phyloP scores from a whole-genome alignment of 1,140 invertebrate genomes.

The Cotesia glomerata region DNA sequence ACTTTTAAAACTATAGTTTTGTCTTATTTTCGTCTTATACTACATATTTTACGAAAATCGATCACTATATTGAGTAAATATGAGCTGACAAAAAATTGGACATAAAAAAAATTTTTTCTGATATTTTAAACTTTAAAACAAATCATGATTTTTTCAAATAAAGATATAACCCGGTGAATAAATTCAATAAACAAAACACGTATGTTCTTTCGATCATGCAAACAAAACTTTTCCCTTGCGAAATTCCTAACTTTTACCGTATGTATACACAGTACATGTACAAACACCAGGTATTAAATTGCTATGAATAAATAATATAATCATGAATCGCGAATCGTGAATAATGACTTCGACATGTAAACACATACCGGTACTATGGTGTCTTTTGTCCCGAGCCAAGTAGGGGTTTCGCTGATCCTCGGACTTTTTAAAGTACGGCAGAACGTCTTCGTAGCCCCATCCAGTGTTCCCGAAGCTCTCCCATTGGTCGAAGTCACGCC shows the following conservation, averaged over 20 bases:
- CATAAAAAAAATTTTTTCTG: too few relatives aligned
- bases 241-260: background rate
- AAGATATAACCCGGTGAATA: background rate
- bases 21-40: too few relatives aligned
- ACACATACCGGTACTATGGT: slow-evolving; percentile 72
- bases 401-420: slow-evolving; percentile 85
- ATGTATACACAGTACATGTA: background rate
- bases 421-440: slow-evolving; percentile 88
- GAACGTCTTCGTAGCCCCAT: slow-evolving; percentile 87
- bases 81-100: too few relatives aligned
- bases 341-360: background rate
- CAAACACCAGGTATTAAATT: too few relatives aligned
- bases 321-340: background rate
- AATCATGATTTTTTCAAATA: background rate
- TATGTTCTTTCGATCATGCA: background rate
- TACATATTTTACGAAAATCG: too few relatives aligned
- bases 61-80: too few relatives aligned
- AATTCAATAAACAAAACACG: background rate
- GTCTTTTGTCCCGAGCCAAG: slow-evolving; percentile 71
- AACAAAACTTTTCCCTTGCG: background rate
- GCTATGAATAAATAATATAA: background rate
- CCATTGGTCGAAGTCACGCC: slow-evolving; percentile 90
- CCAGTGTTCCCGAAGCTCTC: slow-evolving; percentile 83
- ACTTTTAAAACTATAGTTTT: too few relatives aligned
- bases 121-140: too few relatives aligned